phyloP scores from a whole-genome alignment of 2,797 vertebrate species.

The Fistularia tabacaria region DNA sequence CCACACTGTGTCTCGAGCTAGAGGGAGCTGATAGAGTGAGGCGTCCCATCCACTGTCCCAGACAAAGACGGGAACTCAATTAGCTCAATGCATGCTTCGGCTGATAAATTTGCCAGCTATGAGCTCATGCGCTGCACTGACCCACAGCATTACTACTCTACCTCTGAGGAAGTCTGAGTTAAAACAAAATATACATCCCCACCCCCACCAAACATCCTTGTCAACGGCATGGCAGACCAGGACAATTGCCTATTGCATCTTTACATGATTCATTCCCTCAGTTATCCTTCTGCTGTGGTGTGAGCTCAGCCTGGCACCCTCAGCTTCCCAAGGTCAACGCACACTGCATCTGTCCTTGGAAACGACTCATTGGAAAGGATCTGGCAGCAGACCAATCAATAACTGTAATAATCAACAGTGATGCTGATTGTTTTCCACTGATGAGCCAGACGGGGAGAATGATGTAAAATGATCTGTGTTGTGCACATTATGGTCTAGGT shows the following conservation, averaged over 20 bases:
- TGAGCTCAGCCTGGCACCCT: constrained; percentile 44
- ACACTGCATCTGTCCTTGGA: constrained; percentile 49
- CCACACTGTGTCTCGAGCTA: constrained; percentile 39
- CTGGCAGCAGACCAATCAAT: constrained; percentile 74
- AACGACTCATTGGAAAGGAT: constrained; percentile 64
- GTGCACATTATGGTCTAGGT: constrained; percentile 9
- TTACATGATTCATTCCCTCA: constrained; percentile 23
- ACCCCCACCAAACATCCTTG: constrained; percentile 8
- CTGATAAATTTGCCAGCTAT: constrained; percentile 77
- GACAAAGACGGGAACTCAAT: constrained; percentile 80
- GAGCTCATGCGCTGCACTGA: constrained; percentile 70
- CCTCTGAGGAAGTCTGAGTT: constrained; percentile 18
- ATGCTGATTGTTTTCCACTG: constrained; percentile 69
- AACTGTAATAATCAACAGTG: constrained; percentile 70
- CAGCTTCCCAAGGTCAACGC: constrained; percentile 69
- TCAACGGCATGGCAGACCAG: constrained; percentile 14
- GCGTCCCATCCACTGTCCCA: constrained; percentile 65
- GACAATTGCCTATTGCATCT: constrained; percentile 3
- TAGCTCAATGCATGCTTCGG: constrained; percentile 66
- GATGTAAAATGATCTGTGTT: constrained; percentile 27
- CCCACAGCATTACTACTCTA: constrained; percentile 29
- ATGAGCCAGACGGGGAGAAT: constrained; percentile 49
- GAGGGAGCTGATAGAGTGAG: constrained; percentile 42
- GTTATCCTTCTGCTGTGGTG: constrained; percentile 19
- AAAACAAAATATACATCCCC: constrained; percentile 34